These are phyloP conservation scores for Brachyhypopomus gauderio DNA, from an alignment of 2,113 vertebrate species.

Conservation along the genomic window DNA sequence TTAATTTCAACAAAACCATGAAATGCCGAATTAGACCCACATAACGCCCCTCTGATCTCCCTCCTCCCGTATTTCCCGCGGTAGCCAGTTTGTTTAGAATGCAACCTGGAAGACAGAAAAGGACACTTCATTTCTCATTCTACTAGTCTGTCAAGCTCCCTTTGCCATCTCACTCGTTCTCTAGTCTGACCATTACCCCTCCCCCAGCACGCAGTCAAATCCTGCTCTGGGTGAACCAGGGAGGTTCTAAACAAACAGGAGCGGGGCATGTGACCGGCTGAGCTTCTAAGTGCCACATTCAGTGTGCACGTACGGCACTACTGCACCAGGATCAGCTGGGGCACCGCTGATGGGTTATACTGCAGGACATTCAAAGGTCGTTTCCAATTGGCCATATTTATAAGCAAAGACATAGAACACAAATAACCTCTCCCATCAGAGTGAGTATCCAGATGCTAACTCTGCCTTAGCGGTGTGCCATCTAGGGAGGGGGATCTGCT, in stretches of 20 bases:
- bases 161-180: background rate
- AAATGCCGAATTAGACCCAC: background rate
- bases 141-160: background rate
- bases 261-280: background rate
- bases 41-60: background rate
- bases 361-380: background rate
- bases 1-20: slow-evolving; percentile 3
- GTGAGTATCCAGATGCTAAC: background rate
- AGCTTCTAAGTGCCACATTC: slow-evolving; percentile 18
- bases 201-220: slow-evolving; percentile 13
- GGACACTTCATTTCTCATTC: background rate
- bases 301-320: background rate
- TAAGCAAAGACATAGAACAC: too few relatives aligned
- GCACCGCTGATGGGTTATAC: background rate
- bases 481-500: background rate
- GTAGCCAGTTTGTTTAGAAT: background rate
- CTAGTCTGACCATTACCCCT: background rate
- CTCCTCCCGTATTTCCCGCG: background rate
- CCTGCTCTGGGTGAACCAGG: background rate
- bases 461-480: background rate
- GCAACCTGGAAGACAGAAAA: background rate
- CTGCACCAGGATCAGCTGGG: slow-evolving; percentile 3
- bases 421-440: too few relatives aligned
- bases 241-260: slow-evolving; percentile 28
- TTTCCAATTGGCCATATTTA: too few relatives aligned